A percentile compares a stretch with the other conserved stretches of the same genome.
These are phyloP conservation scores for Edolisoma coerulescens DNA, from an alignment of 2,113 vertebrate genomes.

Conservation along the genomic window DNA sequence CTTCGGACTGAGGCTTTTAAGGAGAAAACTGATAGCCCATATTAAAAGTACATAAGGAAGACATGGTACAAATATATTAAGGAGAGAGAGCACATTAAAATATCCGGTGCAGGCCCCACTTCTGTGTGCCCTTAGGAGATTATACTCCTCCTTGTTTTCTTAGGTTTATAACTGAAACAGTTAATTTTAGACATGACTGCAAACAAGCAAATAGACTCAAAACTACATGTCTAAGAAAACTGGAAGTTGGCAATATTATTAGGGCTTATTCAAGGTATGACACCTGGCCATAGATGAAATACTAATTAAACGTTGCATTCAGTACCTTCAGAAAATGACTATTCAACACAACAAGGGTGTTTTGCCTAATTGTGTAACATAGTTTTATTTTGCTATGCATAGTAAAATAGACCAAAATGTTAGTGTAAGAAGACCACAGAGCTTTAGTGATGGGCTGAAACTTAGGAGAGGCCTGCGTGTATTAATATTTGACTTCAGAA, in stretches of 20 bases:
- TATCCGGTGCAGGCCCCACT: not conserved
- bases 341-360: conserved; percentile 41
- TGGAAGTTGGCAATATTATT: not conserved
- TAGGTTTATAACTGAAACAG: not conserved
- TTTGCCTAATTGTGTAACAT: conserved; percentile 7
- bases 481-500: not conserved
- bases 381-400: not conserved
- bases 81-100: not conserved
- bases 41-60: not conserved
- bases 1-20: not conserved
- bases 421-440: not conserved
- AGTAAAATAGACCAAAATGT: not conserved
- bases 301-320: conserved; percentile 60
- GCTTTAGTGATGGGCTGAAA: too few species aligned
- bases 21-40: not conserved
- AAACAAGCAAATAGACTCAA: not conserved
- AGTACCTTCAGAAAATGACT: conserved; percentile 51
- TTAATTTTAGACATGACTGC: not conserved
- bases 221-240: not conserved
- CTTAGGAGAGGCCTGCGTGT: not conserved
- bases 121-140: not conserved
- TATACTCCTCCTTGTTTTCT: not conserved
- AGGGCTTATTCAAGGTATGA: conserved; percentile 34
- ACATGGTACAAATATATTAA: not conserved
- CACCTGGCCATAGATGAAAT: conserved; percentile 41